Conservation (phyloP, 2,888 invertebrate species). For the Coelopa pilipes region DNA sequence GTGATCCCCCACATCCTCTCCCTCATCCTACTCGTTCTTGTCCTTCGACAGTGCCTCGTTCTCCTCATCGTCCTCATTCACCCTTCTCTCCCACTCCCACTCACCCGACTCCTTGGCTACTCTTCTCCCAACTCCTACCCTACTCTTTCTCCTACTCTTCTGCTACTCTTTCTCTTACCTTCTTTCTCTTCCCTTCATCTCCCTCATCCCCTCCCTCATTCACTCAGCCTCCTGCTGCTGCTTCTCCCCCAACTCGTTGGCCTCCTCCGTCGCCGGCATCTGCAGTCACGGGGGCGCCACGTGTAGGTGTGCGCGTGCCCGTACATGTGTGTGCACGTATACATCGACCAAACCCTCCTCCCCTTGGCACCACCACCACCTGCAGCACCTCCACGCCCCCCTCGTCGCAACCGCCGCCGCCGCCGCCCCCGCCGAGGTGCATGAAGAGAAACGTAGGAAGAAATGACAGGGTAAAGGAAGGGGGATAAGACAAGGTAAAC, state of each 20-base stretch:
- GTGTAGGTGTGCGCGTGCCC: not conserved
- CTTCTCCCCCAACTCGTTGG: not conserved
- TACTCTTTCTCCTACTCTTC: not conserved
- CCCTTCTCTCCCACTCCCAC: no score
- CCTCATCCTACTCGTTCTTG: no score
- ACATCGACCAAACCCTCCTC: not conserved
- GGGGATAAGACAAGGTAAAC: no score
- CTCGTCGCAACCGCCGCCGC: not conserved
- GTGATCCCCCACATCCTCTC: no score
- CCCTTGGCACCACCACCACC: not conserved
- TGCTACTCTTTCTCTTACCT: no score
- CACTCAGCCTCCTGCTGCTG: not conserved
- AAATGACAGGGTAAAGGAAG: no score
- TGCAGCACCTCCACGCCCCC: not conserved
- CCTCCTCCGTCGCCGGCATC: not conserved
- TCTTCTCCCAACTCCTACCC: not conserved
- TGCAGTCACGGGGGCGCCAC: not conserved
- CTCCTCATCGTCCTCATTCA: no score
- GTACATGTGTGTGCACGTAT: not conserved
- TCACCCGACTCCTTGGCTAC: not conserved
- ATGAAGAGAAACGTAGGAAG: no score
- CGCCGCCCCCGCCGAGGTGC: not conserved
- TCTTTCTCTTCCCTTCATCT: no score
- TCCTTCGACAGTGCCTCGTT: no score
- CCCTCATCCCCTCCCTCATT: not conserved